These are phyloP conservation scores for Colletes gigas DNA, from an alignment of 1,140 invertebrate species.

Conservation along the genomic window DNA sequence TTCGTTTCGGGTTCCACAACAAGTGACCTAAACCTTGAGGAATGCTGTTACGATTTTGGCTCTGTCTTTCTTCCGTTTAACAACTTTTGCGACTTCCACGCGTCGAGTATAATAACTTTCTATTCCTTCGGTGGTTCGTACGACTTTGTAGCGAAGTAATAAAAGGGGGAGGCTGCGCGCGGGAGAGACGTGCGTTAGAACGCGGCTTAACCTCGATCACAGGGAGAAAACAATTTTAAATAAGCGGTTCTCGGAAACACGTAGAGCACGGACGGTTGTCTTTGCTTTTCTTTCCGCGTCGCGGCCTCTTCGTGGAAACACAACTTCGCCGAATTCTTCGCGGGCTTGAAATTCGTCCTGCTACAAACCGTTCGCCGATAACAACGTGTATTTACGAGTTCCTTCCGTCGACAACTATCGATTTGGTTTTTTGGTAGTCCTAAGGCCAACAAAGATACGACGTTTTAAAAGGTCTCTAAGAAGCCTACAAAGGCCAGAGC, in stretches of 20 bases:
- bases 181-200: background rate
- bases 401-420: slow-evolving; percentile 20
- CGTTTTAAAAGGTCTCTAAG: slow-evolving; percentile 23
- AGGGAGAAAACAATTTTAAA: background rate
- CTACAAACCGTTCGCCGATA: slow-evolving; percentile 3
- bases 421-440: slow-evolving; percentile 24
- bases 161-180: background rate
- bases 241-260: background rate
- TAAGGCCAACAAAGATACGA: slow-evolving; percentile 13
- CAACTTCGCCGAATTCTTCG: background rate
- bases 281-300: background rate
- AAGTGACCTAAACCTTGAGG: background rate
- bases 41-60: background rate
- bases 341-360: slow-evolving; percentile 15
- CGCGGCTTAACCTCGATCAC: background rate
- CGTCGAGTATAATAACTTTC: no score
- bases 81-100: no score
- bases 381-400: slow-evolving; percentile 33
- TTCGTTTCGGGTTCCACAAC: background rate
- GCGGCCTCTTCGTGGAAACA: background rate
- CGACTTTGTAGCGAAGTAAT: background rate
- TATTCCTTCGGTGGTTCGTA: background rate
- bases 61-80: background rate
- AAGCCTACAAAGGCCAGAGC: slow-evolving; percentile 3
- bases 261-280: background rate